Evolutionary conservation across 2,888 invertebrate species (phyloP).

Genomic region (Lasioglossum morio): DNA sequence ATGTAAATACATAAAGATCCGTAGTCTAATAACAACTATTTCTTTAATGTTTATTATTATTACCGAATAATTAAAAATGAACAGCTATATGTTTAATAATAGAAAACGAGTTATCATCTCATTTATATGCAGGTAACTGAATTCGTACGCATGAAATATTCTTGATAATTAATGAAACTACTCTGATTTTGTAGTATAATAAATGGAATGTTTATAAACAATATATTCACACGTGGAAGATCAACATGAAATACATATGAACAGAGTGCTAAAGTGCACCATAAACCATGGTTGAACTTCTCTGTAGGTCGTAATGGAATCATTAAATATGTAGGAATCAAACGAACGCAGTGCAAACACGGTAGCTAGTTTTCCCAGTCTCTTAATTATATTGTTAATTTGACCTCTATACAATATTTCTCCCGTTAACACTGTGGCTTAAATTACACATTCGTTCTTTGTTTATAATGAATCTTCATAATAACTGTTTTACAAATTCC

Average conservation of each 20-base stretch:
- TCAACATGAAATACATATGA: conserved; percentile 13
- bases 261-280: conserved; percentile 3
- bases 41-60: background rate
- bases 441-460: background rate
- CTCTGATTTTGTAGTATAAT: background rate
- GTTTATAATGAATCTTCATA: background rate
- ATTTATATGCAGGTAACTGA: background rate
- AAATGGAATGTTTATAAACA: background rate
- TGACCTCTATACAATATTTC: conserved; percentile 53
- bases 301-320: conserved; percentile 55
- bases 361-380: conserved; percentile 25
- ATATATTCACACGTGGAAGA: conserved; percentile 1
- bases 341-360: conserved; percentile 45
- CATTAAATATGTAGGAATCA: conserved; percentile 62
- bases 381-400: conserved; percentile 58
- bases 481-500: background rate
- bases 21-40: too few relatives aligned
- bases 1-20: too few relatives aligned
- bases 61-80: background rate
- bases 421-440: background rate
- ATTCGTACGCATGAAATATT: background rate
- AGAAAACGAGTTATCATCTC: too few relatives aligned
- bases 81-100: too few relatives aligned
- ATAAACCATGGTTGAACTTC: conserved; percentile 15
- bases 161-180: background rate